phyloP scores from a whole-genome alignment of 2,888 invertebrate genomes.

The Biston stratarius region DNA sequence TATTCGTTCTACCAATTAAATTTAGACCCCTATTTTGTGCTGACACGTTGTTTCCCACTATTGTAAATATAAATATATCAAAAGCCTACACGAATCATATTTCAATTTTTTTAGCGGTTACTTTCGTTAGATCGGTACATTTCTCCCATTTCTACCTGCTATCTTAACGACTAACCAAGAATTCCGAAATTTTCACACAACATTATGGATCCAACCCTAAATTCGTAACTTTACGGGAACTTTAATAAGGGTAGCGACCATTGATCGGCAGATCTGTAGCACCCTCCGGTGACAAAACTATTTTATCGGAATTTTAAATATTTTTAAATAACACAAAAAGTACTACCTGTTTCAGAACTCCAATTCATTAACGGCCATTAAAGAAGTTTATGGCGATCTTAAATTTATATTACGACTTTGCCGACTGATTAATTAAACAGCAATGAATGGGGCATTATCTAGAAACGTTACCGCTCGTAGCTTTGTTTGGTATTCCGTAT shows the following conservation, averaged over 20 bases:
- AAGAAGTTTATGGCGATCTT: constrained; percentile 73
- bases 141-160: constrained; percentile 35
- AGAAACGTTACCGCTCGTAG: constrained; percentile 40
- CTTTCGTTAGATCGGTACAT: neutral
- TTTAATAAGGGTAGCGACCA: constrained; percentile 43
- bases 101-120: too few species aligned
- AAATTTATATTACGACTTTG: constrained; percentile 68
- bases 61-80: too few species aligned
- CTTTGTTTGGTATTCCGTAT: constrained; percentile 54
- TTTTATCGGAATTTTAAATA: constrained; percentile 71
- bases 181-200: constrained; percentile 54
- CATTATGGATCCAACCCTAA: constrained; percentile 67
- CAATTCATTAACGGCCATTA: constrained; percentile 82
- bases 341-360: constrained; percentile 78
- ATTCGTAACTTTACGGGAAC: constrained; percentile 65
- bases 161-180: constrained; percentile 43
- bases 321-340: constrained; percentile 56
- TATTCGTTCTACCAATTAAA: too few species aligned
- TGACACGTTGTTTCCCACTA: too few species aligned
- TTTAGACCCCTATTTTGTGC: too few species aligned
- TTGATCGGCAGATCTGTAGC: constrained; percentile 29
- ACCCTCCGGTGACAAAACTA: constrained; percentile 62
- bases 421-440: constrained; percentile 77
- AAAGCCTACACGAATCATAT: too few species aligned
- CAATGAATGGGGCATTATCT: constrained; percentile 62